Evolutionary conservation across 2,797 vertebrate genomes (phyloP).

Genomic region (Spheniscus humboldti): DNA sequence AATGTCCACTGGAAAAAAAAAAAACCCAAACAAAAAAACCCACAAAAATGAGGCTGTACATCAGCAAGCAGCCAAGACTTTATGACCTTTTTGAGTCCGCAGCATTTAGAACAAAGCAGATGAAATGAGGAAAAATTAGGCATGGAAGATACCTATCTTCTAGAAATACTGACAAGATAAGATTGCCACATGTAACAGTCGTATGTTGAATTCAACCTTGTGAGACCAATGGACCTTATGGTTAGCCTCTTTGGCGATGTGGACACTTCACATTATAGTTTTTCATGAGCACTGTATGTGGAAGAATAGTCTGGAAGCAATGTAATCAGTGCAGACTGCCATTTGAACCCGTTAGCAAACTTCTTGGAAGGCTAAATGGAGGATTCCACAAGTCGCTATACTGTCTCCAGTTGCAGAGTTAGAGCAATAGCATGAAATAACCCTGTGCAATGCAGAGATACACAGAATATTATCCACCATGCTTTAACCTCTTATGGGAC

Average conservation of each 20-base stretch:
- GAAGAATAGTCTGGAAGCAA: not conserved
- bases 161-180: not conserved
- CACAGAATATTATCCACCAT: not conserved
- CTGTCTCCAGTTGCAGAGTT: not conserved
- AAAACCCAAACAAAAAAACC: not conserved
- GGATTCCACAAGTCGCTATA: not conserved
- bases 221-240: not conserved
- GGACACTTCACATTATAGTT: not conserved
- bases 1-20: not conserved
- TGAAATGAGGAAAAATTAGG: not conserved
- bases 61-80: not conserved
- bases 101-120: not conserved
- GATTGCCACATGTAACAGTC: fast-evolving
- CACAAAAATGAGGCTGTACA: not conserved
- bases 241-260: too few relatives aligned
- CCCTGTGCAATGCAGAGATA: not conserved
- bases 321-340: not conserved
- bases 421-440: not conserved
- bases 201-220: not conserved
- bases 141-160: not conserved
- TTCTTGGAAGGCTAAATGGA: not conserved
- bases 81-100: not conserved
- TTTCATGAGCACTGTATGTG: not conserved
- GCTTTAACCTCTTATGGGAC: not conserved
- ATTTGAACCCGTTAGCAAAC: not conserved